These are phyloP conservation scores for Camelus dromedarius DNA, from an alignment of 2,113 vertebrate genomes.

Conservation along the genomic window DNA sequence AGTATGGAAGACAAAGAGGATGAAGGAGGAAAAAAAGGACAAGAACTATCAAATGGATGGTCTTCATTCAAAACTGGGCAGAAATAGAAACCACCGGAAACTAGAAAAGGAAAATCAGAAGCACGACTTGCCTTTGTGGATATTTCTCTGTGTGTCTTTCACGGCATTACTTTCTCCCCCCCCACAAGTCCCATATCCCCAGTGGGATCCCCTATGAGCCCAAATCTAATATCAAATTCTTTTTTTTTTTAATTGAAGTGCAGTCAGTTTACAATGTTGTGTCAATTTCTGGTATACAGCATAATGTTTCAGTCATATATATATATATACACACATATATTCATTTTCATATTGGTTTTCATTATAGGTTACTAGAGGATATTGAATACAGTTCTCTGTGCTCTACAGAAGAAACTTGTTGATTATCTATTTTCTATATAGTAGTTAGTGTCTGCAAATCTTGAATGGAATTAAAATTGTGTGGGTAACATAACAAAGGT, in stretches of 20 bases:
- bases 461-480: neutral
- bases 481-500: neutral
- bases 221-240: neutral
- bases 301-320: too few species aligned
- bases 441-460: too few species aligned
- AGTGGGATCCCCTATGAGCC: neutral
- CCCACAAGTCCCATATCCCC: neutral
- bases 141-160: neutral
- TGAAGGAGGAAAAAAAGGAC: neutral
- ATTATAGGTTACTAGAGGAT: too few species aligned
- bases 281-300: too few species aligned
- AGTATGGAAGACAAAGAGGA: neutral
- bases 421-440: too few species aligned
- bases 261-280: too few species aligned
- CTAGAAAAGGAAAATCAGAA: neutral
- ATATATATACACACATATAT: too few species aligned
- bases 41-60: neutral
- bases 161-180: neutral
- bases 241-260: neutral
- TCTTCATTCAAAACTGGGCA: neutral
- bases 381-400: too few species aligned
- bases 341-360: too few species aligned
- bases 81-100: neutral
- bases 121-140: fast-evolving
- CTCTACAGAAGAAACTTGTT: too few species aligned